Evolutionary conservation across 1,140 invertebrate genomes (phyloP), one percentile per base, ranked within the genome.

Genomic region (Solenopsis invicta): DNA sequence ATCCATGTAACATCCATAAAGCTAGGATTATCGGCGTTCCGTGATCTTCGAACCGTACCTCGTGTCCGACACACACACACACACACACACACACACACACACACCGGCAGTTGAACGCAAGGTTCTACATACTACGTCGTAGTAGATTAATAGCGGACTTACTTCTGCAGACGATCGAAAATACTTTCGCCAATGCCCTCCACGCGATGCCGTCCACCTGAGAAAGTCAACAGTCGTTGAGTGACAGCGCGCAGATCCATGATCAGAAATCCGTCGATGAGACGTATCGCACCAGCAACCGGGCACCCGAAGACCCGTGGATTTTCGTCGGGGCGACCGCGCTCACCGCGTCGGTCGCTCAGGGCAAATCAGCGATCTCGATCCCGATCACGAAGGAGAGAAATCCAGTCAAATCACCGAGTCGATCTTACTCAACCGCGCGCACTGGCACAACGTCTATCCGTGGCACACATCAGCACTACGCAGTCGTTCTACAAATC

Each of bases 121-220:
- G 21, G 6, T 48, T 48, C 12, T 29, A 29, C 29, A 29, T 48
- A 34, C 34, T 34, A 56, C 29, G 4, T 5, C 18, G 41, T 16
- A 41, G 13, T 29, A 52, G 48, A 62, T 41, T 41, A 62, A 16
- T 18, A 62, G 61, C n/a, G n/a, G 9, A 88, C 89, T 90, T 67
- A 90, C 89, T 90, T 67, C 88, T 82, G 89, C 78, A 64, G 72
- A 64, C 67, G 67, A 87, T 90, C 52, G 59, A 89, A 89, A 85
- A 87, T 82, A 81, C 85, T 87, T 87, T 62, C 67, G 52, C 56
- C 59, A 66, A 69, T 87, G 78, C 24, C 72, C 50, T 74, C 67
- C 78, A n/a, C 85, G 52, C 66, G 77, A 84, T 90, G 29, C 29
- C 29, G 0, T 78, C 85, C 85, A 86, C 74, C 71, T 67, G 78